phyloP scores from a whole-genome alignment of 2,113 vertebrate genomes.

The Albula goreensis region DNA sequence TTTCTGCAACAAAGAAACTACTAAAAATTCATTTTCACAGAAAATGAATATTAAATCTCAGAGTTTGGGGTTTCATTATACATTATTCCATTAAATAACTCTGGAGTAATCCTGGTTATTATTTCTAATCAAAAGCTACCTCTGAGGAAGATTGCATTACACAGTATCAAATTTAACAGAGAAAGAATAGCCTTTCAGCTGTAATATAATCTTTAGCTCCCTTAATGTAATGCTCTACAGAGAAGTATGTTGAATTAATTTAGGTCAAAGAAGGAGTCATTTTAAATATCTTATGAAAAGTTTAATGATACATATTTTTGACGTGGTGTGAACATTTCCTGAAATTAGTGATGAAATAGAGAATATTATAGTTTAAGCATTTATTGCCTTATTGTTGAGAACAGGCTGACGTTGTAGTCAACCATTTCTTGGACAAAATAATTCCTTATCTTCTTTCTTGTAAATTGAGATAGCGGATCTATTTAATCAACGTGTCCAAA shows the following conservation, averaged over 20 bases:
- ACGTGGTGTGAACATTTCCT: not conserved
- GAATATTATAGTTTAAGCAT: not conserved
- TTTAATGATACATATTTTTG: not conserved
- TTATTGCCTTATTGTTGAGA: not conserved
- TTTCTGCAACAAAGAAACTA: conserved; percentile 4
- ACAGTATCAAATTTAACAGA: conserved; percentile 59
- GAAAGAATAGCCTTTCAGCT: conserved; percentile 61
- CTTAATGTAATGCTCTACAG: conserved; percentile 37
- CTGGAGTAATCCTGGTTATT: conserved; percentile 30
- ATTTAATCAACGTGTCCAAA: not conserved
- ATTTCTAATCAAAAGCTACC: conserved; percentile 48
- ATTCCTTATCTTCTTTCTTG: not conserved
- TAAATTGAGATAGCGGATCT: not conserved
- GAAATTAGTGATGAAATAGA: not conserved
- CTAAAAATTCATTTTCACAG: conserved; percentile 22
- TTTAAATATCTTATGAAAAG: conserved; percentile 8
- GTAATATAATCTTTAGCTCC: conserved; percentile 47
- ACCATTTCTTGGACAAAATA: not conserved
- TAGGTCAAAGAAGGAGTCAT: not conserved
- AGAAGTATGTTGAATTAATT: conserved; percentile 20
- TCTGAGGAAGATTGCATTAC: conserved; percentile 54
- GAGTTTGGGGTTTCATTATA: conserved; percentile 21
- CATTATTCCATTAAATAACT: conserved; percentile 9
- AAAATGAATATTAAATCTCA: conserved; percentile 28
- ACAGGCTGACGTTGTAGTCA: not conserved